phyloP scores from a whole-genome alignment of 2,797 vertebrate species.

The Halcyon smyrnensis region DNA sequence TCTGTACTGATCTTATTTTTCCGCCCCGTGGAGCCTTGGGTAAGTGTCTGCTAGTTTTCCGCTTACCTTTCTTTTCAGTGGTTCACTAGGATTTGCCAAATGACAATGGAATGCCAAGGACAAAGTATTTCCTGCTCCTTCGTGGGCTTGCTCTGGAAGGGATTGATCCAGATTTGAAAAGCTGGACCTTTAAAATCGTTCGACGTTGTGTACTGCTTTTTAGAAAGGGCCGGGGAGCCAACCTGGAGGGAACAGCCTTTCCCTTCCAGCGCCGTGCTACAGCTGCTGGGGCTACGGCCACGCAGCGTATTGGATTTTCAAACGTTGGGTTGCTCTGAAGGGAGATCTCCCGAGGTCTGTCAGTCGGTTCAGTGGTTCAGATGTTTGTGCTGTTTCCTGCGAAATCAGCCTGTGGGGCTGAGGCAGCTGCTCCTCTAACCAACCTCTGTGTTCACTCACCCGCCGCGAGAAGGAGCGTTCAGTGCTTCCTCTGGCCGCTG shows the following conservation, averaged over 20 bases:
- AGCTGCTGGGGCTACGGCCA: not conserved
- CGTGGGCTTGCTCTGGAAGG: not conserved
- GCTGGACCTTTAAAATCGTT: not conserved
- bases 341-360: not conserved
- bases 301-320: fast-evolving
- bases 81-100: not conserved
- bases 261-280: not conserved
- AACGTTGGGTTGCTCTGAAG: not conserved
- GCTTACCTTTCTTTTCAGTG: not conserved
- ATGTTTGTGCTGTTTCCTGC: slow-evolving; percentile 36
- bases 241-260: not conserved
- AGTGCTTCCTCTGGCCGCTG: fast-evolving
- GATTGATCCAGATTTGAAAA: not conserved
- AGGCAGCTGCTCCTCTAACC: not conserved
- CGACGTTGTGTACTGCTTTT: not conserved
- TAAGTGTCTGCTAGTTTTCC: slow-evolving; percentile 53
- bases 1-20: not conserved
- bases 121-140: not conserved
- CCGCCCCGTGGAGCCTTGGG: not conserved
- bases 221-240: not conserved
- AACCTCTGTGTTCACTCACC: not conserved
- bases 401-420: not conserved
- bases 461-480: not conserved
- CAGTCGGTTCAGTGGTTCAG: not conserved
- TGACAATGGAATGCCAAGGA: not conserved